These are phyloP conservation scores for Centrocercus urophasianus DNA, from an alignment of 2,113 vertebrate genomes.

Conservation along the genomic window DNA sequence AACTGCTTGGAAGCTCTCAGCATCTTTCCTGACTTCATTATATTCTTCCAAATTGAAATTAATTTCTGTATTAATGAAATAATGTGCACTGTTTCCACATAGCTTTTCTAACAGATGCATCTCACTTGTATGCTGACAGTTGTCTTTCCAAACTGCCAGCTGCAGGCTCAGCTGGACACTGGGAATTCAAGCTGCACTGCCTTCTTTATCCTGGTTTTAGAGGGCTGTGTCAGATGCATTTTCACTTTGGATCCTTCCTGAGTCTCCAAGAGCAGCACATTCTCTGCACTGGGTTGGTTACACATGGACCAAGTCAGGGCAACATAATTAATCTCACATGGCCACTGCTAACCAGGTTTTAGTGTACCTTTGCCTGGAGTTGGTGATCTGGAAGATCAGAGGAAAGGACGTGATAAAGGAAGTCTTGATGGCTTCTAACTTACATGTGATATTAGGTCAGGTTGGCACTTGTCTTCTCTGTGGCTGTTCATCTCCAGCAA, in stretches of 20 bases:
- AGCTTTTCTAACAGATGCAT: not conserved
- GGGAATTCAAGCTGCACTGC: not conserved
- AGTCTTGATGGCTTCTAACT: not conserved
- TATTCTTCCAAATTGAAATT: not conserved
- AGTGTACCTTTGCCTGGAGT: not conserved
- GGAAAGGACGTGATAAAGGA: not conserved
- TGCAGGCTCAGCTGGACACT: not conserved
- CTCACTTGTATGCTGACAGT: not conserved
- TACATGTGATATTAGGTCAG: rapidly evolving
- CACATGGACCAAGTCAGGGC: not conserved
- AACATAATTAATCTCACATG: not conserved
- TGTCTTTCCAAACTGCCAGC: not conserved
- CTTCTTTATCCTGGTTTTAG: rapidly evolving
- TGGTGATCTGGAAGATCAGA: not conserved
- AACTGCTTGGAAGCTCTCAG: not conserved
- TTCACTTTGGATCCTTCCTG: not conserved
- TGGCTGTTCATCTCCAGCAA: not conserved
- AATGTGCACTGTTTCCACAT: not conserved
- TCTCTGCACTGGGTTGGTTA: not conserved
- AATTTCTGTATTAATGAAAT: not conserved
- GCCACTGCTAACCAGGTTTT: not conserved
- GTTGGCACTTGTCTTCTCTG: not conserved
- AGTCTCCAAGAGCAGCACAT: not conserved
- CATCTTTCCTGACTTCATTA: not conserved
- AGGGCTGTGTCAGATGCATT: not conserved